Evolutionary conservation across 2,113 vertebrate species (phyloP), one percentile per base, ranked within the genome.

Genomic region (Bubo blakistoni): DNA sequence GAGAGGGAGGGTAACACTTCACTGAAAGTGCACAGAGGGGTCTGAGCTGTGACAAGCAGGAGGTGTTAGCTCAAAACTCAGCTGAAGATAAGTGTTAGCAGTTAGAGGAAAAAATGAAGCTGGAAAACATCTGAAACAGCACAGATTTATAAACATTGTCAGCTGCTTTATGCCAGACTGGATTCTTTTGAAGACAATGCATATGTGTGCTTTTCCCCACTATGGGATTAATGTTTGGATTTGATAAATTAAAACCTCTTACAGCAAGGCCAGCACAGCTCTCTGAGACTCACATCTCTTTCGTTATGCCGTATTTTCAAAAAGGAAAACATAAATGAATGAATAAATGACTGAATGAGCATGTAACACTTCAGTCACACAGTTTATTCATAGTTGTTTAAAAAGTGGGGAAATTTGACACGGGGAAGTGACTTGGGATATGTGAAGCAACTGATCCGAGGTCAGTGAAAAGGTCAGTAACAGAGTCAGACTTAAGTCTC

Each of bases 351-450:
- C 24, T 77, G 79, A 94, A 81, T 59, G n/a, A 88, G 69, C 47
- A 71, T 25, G 24, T 67, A 81, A 83, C 47, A 49, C 49, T 94
- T 91, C 30, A 71, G 65, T 79, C 47, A 83, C 5, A 79, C 27
- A 72, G 40, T 67, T 94, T 89, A 76, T 80, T 72, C 69, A 84
- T 47, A 88, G 90, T 59, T 96, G 67, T 78, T 90, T 81, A 87
- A 94, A 71, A 84, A 54, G 54, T 10, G 5, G 13, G 22, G 82
- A 89, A 91, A 96, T 76, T n/a, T 80, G 44, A 94, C 25, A 74
- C 54, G 54, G 72, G 70, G 57, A 94, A 90, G 36, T 58, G 71
- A 82, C 25, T 72, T 61, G 26, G 49, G 59, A 81, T 72, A 58
- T 11, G 22, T 61, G 70, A 79, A 92, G 79, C 36, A 76, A 87